A percentile compares a stretch with the other conserved stretches of the same genome.
These are phyloP conservation scores for Gymnobelideus leadbeateri DNA, from an alignment of 2,113 vertebrate genomes.

Conservation along the genomic window DNA sequence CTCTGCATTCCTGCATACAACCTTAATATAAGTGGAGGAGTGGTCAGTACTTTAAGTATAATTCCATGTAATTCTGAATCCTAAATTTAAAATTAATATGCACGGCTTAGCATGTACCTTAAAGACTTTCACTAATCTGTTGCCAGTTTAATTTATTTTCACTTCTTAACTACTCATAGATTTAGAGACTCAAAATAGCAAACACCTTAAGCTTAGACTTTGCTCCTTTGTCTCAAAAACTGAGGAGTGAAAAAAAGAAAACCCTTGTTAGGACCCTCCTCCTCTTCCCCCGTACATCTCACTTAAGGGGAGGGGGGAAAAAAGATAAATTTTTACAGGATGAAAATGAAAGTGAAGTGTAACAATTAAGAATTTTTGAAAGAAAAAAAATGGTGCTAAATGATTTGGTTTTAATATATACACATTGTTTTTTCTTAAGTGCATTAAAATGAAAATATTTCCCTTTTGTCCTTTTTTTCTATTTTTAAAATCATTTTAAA, in stretches of 20 bases:
- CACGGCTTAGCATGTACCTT: slow-evolving; percentile 67
- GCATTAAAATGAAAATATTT: slow-evolving; percentile 43
- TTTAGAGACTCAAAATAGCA: slow-evolving; percentile 61
- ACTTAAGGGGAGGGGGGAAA: slow-evolving; percentile 67
- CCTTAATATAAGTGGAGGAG: slow-evolving; percentile 69
- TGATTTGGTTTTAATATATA: slow-evolving; percentile 60
- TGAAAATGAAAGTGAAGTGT: slow-evolving; percentile 79
- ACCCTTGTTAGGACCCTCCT: slow-evolving; percentile 57
- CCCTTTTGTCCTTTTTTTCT: slow-evolving; percentile 22
- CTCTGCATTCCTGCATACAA: slow-evolving; percentile 74
- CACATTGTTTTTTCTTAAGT: slow-evolving; percentile 74
- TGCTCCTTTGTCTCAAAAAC: slow-evolving; percentile 55
- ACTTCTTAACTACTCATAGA: slow-evolving; percentile 60
- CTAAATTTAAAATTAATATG: slow-evolving; percentile 54
- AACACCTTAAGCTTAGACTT: slow-evolving; percentile 65
- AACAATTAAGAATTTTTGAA: slow-evolving; percentile 72
- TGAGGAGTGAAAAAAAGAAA: slow-evolving; percentile 51
- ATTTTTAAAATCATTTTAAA: slow-evolving; percentile 42
- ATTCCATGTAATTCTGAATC: slow-evolving; percentile 61
- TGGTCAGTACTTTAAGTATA: slow-evolving; percentile 56
- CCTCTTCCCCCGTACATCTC: slow-evolving; percentile 60
- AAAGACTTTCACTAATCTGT: slow-evolving; percentile 59
- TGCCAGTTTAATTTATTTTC: slow-evolving; percentile 64
- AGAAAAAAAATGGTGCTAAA: slow-evolving; percentile 67
- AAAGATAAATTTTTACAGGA: slow-evolving; percentile 75